Evolutionary conservation across 2,113 vertebrate species (phyloP), one percentile per base, ranked within the genome.

Genomic region (Grantiella picta): DNA sequence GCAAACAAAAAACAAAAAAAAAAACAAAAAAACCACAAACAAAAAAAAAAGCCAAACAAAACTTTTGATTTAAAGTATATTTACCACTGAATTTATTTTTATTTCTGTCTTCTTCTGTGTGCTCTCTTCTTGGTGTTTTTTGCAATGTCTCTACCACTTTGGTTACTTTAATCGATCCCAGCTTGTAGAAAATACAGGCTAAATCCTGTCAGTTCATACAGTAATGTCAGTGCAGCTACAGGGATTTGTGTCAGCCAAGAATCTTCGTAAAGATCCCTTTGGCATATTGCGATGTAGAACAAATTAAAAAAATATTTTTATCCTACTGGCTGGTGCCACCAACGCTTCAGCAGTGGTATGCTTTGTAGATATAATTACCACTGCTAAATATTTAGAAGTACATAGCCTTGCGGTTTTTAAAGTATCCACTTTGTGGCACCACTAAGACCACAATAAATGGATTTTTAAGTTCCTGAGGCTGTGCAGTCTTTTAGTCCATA

Each of bases 331-430:
- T 83, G 49, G 28, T 88, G 82, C 77, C 85, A 59, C 79, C 60
- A 82, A 28, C 0, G 2, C 85, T 69, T 77, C 44, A 66, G 68
- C 76, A 88, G 25, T 40, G 64, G 60, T 68, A 70, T 92, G 92
- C 90, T 96, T 95, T 96, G 85, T 78, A 94, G 93, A 64, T 95
- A 88, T 53, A 92, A 81, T 96, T 90, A 71, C 45, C 4, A 1
- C 54, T 90, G 42, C 69, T 95, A 93, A 96, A 92, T 93, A 78
- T 95, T 97, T 95, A 52, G 72, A 75, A 95, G 52, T 81, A 88
- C 33, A 1, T 77, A 53, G 54, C 54, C 79, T n/a, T 90, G 90
- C 0, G 59, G 61, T 70, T 94, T 94, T 82, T 82, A 56, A 95
- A 95, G 77, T 90, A 93, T 24, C 76, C 47, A 85, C 63, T 86